A percentile compares a stretch with the other conserved stretches of the same genome.
phyloP scores from a whole-genome alignment of 2,888 invertebrate genomes.

The Eueremaeus valkanovi region DNA sequence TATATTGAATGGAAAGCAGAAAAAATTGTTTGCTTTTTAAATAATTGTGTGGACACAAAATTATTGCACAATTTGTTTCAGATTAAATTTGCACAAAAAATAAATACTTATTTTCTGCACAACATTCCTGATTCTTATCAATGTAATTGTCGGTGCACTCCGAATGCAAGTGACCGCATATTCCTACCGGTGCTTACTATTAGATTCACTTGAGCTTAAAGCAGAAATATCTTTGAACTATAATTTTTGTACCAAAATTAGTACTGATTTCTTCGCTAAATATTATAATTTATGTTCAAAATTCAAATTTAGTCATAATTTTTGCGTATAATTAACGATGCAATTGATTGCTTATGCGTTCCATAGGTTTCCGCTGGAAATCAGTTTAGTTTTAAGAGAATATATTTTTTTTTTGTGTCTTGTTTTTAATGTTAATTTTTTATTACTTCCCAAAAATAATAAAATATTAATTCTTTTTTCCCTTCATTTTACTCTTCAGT shows the following conservation, averaged over 20 bases:
- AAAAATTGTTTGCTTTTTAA: background rate
- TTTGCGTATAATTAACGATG: background rate
- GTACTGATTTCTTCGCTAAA: too few relatives aligned
- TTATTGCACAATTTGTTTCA: too few relatives aligned
- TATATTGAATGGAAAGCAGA: background rate
- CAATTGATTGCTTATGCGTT: slow-evolving; percentile 12
- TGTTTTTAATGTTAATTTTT: too few relatives aligned
- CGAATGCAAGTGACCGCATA: background rate
- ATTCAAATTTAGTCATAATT: background rate
- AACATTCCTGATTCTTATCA: too few relatives aligned
- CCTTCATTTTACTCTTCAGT: too few relatives aligned
- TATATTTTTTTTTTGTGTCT: too few relatives aligned
- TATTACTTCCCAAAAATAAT: too few relatives aligned
- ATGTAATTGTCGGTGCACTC: too few relatives aligned
- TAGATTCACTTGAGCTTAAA: background rate
- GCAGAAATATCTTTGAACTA: background rate
- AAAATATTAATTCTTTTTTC: too few relatives aligned
- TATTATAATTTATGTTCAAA: background rate
- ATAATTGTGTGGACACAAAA: background rate
- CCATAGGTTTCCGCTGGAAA: background rate
- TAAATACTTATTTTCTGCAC: too few relatives aligned
- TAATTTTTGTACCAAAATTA: background rate
- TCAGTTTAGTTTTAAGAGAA: too few relatives aligned
- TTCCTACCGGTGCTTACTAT: background rate
- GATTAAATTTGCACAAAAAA: too few relatives aligned